Conservation (phyloP, 2,797 vertebrate genomes). For the Neopelma chrysocephalum region DNA sequence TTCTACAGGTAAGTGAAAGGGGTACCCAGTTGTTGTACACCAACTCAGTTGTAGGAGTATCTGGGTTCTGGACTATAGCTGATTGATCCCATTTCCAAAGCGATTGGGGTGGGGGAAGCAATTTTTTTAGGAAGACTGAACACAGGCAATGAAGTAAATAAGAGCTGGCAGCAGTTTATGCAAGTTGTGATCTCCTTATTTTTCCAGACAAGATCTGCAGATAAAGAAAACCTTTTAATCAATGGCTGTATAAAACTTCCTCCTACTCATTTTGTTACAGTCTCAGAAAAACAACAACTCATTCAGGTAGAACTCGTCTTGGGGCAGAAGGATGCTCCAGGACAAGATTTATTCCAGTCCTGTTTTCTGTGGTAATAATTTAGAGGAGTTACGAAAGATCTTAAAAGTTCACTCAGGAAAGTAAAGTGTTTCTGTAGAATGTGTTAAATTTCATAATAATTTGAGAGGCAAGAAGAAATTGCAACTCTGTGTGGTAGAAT, state of each 20-base stretch:
- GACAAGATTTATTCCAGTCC: not conserved
- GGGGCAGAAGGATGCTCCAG: not conserved
- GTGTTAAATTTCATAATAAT: conserved; percentile 19
- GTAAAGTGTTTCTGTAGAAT: conserved; percentile 5
- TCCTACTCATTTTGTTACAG: not conserved
- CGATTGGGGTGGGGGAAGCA: not conserved
- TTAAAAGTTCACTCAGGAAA: not conserved
- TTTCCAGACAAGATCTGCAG: not conserved
- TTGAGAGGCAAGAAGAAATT: conserved; percentile 11
- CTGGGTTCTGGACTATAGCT: not conserved
- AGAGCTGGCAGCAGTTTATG: not conserved
- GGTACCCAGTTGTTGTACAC: not conserved
- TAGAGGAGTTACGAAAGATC: not conserved
- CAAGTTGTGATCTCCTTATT: not conserved
- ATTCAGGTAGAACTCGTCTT: not conserved
- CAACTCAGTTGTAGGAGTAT: not conserved
- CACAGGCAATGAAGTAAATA: not conserved
- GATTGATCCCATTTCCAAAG: not conserved
- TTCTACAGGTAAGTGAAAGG: not conserved
- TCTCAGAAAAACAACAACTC: not conserved
- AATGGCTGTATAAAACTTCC: not conserved
- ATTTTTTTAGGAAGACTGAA: not conserved
- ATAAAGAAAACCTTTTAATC: conserved; percentile 26
- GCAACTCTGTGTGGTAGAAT: not conserved
- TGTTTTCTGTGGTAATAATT: not conserved